Evolutionary conservation across 2,888 invertebrate genomes (phyloP), one percentile per base, ranked within the genome.

Genomic region (Saturnia japonica): DNA sequence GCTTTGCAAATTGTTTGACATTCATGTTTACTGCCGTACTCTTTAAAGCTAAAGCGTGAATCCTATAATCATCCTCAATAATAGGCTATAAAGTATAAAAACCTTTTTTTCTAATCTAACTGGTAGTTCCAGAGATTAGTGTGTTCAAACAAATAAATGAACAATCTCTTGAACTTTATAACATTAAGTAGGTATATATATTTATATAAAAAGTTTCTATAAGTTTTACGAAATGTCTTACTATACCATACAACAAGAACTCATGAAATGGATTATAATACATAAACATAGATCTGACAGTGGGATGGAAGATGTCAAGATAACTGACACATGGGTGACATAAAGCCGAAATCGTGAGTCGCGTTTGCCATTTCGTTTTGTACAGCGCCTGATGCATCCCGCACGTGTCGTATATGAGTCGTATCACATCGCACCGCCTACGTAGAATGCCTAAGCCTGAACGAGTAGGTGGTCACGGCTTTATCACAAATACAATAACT

Each of bases 381-480:
- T 64, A 64, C 34, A 40, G 19, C 8, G 40, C 19, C 40, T 64
- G 64, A 64, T 40, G 64, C 64, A 64, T 64, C 64, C 64, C 64
- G 34, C 64, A 64, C 64, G 64, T 64, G 64, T 34, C n/a, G 34
- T 64, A 64, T 40, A 64, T 40, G 64, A 40, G 64, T 34, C n/a
- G 19, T 64, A 64, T 40, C 64, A 19, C n/a, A n/a, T 40, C 64
- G 22, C 40, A 64, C 64, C 64, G 64, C 64, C 64, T 64, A 64
- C 64, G 64, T 64, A 64, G 64, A 64, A 64, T 40, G 51, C 64
- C 64, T 64, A 64, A 64, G 40, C 40, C 40, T 16, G 64, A 40
- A 40, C 64, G 64, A 64, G 91, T 92, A 90, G 91, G 91, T 90
- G 91, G 91, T 86, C 89, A 88, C 83, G 85, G 85, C 85, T 89